Conservation (phyloP, 2,888 invertebrate genomes). For the Acanthoscelides obtectus region DNA sequence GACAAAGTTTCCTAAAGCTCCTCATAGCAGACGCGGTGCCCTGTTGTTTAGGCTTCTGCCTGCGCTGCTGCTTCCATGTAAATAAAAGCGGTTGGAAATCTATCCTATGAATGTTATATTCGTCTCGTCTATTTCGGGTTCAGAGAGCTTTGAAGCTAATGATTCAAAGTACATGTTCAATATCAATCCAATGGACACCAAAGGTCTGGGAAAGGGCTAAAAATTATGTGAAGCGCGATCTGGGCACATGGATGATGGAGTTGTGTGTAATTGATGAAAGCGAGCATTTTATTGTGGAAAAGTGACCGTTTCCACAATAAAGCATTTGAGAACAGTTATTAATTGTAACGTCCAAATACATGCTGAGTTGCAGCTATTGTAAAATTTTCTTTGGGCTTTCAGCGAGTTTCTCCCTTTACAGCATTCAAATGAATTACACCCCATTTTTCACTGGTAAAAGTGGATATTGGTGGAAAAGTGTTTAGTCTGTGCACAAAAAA, state of each 20-base stretch:
- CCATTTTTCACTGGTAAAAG: conserved; percentile 30
- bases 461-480: conserved; percentile 20
- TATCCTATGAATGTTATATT: too few relatives aligned
- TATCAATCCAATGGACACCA: neutral
- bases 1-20: too few relatives aligned
- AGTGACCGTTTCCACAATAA: neutral
- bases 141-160: neutral
- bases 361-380: conserved; percentile 25
- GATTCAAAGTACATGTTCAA: neutral
- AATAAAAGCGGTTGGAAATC: too few relatives aligned
- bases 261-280: neutral
- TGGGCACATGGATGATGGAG: neutral
- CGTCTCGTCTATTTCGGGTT: too few relatives aligned
- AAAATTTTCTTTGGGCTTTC: conserved; percentile 25
- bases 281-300: neutral
- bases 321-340: conserved; percentile 20
- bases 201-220: neutral
- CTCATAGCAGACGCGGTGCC: too few relatives aligned
- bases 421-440: conserved; percentile 33
- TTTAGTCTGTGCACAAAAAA: conserved; percentile 9
- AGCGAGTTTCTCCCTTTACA: conserved; percentile 22
- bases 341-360: conserved; percentile 28
- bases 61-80: too few relatives aligned
- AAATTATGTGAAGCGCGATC: neutral
- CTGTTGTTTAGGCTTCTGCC: too few relatives aligned